Conservation (phyloP, 2,797 vertebrate genomes). For the Spea hammondii region DNA sequence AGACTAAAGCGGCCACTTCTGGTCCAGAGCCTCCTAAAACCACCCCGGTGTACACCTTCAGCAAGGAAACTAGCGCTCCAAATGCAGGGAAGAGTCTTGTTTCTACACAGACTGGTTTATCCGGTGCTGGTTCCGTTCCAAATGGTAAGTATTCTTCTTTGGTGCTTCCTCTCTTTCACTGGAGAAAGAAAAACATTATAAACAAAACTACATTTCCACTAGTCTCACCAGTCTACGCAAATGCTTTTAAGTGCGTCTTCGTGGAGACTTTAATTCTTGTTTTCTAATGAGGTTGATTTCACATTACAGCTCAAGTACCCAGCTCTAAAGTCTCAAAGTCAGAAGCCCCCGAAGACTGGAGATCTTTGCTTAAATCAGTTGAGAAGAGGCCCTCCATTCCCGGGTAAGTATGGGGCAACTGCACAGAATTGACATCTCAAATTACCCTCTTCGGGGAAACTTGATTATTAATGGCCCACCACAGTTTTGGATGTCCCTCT, state of each 20-base stretch:
- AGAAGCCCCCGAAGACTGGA: conserved; percentile 73
- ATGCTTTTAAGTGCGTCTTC: not conserved
- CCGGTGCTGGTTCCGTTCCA: not conserved
- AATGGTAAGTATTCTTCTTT: conserved; percentile 27
- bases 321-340: conserved; percentile 46
- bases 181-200: not conserved
- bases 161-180: not conserved
- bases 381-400: conserved; percentile 42
- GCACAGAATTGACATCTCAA: too few relatives aligned
- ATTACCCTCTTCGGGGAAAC: too few relatives aligned
- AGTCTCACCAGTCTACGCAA: conserved; percentile 15
- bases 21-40: conserved; percentile 43
- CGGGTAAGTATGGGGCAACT: conserved; percentile 59
- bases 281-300: not conserved
- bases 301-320: conserved; percentile 38
- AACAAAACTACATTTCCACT: conserved; percentile 37
- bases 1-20: conserved; percentile 53
- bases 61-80: not conserved
- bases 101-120: not conserved
- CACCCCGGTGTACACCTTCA: rapidly evolving
- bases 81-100: not conserved
- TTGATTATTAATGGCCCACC: too few relatives aligned
- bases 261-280: not conserved
- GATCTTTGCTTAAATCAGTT: conserved; percentile 68
- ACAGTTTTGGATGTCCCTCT: too few relatives aligned